Evolutionary conservation across 2,113 vertebrate species (phyloP).

Genomic region (Vicugna pacos): DNA sequence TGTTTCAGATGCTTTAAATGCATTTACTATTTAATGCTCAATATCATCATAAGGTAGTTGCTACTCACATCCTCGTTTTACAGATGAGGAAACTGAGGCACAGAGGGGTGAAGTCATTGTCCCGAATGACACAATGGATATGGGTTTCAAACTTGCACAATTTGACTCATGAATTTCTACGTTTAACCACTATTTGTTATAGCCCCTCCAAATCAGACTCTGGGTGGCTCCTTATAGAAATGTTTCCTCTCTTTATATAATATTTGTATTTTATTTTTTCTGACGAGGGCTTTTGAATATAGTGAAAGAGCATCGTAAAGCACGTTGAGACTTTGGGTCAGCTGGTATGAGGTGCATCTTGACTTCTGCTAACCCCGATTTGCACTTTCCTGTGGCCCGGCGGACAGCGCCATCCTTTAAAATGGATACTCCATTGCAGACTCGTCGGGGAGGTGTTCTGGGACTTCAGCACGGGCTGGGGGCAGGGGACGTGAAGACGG

Average conservation of each 20-base stretch:
- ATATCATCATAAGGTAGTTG: neutral
- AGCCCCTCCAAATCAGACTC: neutral
- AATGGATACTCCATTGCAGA: neutral
- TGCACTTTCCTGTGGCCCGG: neutral
- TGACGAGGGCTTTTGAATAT: neutral
- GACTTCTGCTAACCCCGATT: neutral
- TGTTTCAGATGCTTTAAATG: neutral
- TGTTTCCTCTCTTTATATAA: neutral
- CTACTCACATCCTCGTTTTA: neutral
- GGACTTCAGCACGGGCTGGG: neutral
- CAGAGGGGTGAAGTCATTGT: neutral
- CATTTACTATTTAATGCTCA: neutral
- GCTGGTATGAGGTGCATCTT: neutral
- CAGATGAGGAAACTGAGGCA: neutral
- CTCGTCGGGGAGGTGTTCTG: neutral
- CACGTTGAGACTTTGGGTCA: neutral
- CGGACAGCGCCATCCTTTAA: neutral
- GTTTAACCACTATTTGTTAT: neutral
- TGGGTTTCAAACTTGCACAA: neutral
- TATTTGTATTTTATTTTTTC: slow-evolving; percentile 12
- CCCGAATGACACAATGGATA: neutral
- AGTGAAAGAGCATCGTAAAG: neutral
- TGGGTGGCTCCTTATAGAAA: neutral
- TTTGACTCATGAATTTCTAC: neutral
- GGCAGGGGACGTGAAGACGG: neutral